Conservation (phyloP, 2,888 invertebrate species). For the Pyrocoelia pectoralis region DNA sequence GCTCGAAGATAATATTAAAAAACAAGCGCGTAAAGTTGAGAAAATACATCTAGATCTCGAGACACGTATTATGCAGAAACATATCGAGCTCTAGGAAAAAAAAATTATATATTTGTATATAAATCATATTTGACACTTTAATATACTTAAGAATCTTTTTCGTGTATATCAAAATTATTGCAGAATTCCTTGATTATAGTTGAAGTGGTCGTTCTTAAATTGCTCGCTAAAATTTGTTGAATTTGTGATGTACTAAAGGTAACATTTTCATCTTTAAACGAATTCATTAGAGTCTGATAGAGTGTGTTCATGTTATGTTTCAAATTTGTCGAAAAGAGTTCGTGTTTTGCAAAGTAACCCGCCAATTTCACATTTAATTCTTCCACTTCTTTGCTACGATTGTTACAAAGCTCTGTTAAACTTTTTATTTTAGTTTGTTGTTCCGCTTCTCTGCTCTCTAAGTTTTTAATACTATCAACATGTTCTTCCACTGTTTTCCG, state of each 20-base stretch:
- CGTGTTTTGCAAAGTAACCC: conserved; percentile 16
- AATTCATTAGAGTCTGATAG: conserved; percentile 49
- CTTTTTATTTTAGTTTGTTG: conserved; percentile 27
- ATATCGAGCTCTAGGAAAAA: conserved; percentile 72
- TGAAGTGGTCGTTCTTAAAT: conserved; percentile 40
- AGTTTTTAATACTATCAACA: conserved; percentile 30
- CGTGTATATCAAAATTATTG: conserved; percentile 21
- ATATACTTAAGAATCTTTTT: not conserved
- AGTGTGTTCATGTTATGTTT: conserved; percentile 53
- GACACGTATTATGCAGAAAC: conserved; percentile 76
- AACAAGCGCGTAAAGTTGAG: conserved; percentile 84
- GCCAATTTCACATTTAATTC: conserved; percentile 38
- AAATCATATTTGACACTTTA: not conserved
- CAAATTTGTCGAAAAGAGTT: conserved; percentile 41
- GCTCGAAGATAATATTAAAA: conserved; percentile 81
- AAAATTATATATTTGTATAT: conserved; percentile 5
- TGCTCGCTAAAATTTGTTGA: conserved; percentile 36
- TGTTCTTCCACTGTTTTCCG: conserved; percentile 8
- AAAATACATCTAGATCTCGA: conserved; percentile 85
- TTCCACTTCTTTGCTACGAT: conserved; percentile 7
- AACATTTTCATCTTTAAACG: conserved; percentile 36
- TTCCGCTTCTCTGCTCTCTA: not conserved
- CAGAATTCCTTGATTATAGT: conserved; percentile 40
- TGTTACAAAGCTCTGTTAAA: not conserved
- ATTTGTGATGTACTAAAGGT: conserved; percentile 28